Evolutionary conservation across 2,888 invertebrate genomes (phyloP), one percentile per base, ranked within the genome.

Genomic region (Myopa testacea): DNA sequence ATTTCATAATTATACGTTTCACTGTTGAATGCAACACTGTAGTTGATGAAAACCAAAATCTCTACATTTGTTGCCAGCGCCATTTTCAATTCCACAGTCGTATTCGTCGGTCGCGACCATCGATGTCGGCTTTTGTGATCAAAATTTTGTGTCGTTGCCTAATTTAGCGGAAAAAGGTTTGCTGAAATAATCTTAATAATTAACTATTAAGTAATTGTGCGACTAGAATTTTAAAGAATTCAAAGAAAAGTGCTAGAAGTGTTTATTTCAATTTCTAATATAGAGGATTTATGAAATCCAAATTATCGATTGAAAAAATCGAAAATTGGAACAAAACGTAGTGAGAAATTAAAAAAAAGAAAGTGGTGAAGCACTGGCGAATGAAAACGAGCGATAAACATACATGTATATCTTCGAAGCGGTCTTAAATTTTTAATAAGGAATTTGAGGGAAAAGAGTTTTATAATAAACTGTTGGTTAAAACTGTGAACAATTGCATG

Each of bases 81-180:
- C 86, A 86, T 86, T 86, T 86, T 85, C 84, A 83, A 82, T 83
- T 84, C 82, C 79, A 83, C 84, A 85, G 85, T 85, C 85, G 82
- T 81, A 83, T 85, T 85, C 84, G 84, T 85, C 84, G 84, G 84
- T 85, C 84, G 83, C 83, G 82, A n/a, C 84, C 85, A 83, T 83
- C 83, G 84, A 83, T 83, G 83, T 83, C 82, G 81, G 79, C 80
- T 81, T 84, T 81, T 81, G 83, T 82, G 82, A 80, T 81, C 80
- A 77, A 80, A 81, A 78, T 80, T 81, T 78, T 78, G 77, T 70
- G 72, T 78, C 81, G 81, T 81, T 80, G 79, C 78, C 80, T 80
- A 52, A 75, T 72, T 77, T 77, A 78, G 75, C 76, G 65, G 75
- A 80, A 78, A 78, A 71, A 63, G 74, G 60, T 65, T 50, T 73